A percentile compares a stretch with the other conserved stretches of the same genome.
Evolutionary conservation across 2,888 invertebrate genomes (phyloP).

Genomic region (Rhopalosiphum nymphaeae): DNA sequence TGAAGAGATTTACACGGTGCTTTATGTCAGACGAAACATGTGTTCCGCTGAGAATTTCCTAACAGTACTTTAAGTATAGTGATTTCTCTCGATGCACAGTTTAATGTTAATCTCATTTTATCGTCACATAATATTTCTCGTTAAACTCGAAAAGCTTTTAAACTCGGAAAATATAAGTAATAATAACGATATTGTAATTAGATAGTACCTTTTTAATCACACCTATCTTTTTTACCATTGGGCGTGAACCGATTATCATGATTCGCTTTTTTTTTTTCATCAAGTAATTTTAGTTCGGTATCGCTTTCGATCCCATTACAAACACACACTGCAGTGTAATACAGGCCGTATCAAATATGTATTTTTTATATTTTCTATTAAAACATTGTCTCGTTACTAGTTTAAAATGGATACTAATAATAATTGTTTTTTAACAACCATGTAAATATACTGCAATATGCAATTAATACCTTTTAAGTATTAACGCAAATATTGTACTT

Average conservation of each 20-base stretch:
- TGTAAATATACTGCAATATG: background rate
- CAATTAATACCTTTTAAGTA: background rate
- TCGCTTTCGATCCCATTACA: background rate
- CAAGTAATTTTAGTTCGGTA: background rate
- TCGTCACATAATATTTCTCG: background rate
- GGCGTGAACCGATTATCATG: background rate
- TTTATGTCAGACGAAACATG: constrained; percentile 32
- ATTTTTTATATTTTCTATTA: background rate
- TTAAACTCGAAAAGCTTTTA: background rate
- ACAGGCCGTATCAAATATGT: background rate
- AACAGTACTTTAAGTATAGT: background rate
- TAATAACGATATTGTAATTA: background rate
- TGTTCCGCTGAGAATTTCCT: constrained; percentile 2
- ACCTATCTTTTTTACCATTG: background rate
- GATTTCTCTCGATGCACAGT: background rate
- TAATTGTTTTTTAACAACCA: background rate
- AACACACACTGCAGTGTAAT: background rate
- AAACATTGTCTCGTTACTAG: background rate
- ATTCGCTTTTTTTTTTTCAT: background rate
- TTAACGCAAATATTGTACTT: background rate
- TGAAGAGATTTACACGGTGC: constrained; percentile 29
- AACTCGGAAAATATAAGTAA: background rate
- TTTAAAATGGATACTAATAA: background rate
- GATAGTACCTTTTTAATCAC: background rate
- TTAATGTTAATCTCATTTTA: background rate